Percentiles rank a stretch among this genome's conserved stretches.
phyloP scores from a whole-genome alignment of 2,797 vertebrate genomes.

The Coilia nasus region DNA sequence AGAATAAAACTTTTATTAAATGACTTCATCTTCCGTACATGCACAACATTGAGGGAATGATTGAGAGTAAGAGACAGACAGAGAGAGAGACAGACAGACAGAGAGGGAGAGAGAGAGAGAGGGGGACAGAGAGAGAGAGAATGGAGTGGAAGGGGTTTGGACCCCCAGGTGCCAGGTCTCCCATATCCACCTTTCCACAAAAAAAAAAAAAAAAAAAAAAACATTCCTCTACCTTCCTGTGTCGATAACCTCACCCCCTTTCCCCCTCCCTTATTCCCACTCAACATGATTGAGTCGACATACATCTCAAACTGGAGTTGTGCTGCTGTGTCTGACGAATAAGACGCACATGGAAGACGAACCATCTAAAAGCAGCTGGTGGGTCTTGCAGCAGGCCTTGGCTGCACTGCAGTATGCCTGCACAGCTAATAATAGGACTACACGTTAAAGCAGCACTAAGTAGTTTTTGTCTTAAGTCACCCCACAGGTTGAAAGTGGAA shows the following conservation, averaged over 20 bases:
- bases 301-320: slow-evolving; percentile 31
- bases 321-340: slow-evolving; percentile 24
- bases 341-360: slow-evolving; percentile 36
- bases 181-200: not conserved
- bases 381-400: slow-evolving; percentile 33
- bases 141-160: not conserved
- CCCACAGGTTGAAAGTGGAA: no score
- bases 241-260: not conserved
- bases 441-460: no score
- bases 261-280: not conserved
- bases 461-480: no score
- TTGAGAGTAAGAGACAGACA: slow-evolving; percentile 14
- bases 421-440: not conserved
- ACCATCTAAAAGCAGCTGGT: slow-evolving; percentile 40
- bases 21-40: slow-evolving; percentile 79
- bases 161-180: not conserved
- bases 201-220: no score
- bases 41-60: slow-evolving; percentile 64
- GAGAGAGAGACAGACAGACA: slow-evolving; percentile 15
- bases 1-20: slow-evolving; percentile 83
- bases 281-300: slow-evolving; percentile 9
- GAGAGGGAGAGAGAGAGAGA: slow-evolving; percentile 9
- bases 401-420: not conserved
- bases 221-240: not conserved
- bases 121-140: not conserved